Percentiles rank a stretch among this genome's conserved stretches.
phyloP scores from a whole-genome alignment of 2,797 vertebrate species.

The Lepidocolaptes lacrymiger region DNA sequence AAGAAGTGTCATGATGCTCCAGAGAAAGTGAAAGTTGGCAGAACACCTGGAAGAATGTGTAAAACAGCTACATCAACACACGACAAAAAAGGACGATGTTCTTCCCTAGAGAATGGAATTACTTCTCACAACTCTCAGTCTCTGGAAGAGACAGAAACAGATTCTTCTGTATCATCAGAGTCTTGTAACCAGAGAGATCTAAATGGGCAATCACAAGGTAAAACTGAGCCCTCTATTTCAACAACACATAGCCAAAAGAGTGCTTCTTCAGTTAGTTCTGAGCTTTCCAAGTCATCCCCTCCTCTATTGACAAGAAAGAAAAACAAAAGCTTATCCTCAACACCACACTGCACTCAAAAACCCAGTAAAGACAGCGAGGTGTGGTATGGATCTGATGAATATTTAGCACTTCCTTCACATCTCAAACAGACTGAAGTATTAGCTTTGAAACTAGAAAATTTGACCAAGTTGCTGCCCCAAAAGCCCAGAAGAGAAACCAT shows the following conservation, averaged over 20 bases:
- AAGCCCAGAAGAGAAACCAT: constrained; percentile 81
- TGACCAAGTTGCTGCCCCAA: constrained; percentile 86
- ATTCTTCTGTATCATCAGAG: constrained; percentile 67
- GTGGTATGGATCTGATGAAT: constrained; percentile 97
- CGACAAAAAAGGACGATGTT: background rate
- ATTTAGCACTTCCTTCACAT: constrained; percentile 92
- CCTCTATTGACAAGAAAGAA: constrained; percentile 45
- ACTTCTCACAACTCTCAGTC: constrained; percentile 12
- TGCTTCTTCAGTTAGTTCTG: constrained; percentile 67
- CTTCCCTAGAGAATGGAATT: constrained; percentile 39
- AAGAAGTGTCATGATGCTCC: constrained; percentile 41
- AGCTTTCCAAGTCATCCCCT: constrained; percentile 40
- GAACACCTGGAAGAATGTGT: background rate
- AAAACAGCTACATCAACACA: background rate
- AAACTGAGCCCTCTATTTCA: constrained; percentile 55
- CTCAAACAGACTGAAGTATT: constrained; percentile 92
- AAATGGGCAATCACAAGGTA: constrained; percentile 26
- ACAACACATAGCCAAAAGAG: constrained; percentile 38
- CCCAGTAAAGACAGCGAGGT: constrained; percentile 74
- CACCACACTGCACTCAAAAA: constrained; percentile 38
- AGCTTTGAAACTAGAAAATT: constrained; percentile 89
- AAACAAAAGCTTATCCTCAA: constrained; percentile 52
- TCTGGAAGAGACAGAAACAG: constrained; percentile 58
- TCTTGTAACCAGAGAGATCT: constrained; percentile 8
- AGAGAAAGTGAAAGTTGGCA: constrained; percentile 41